Evolutionary conservation across 2,113 vertebrate species (phyloP), one percentile per base, ranked within the genome.

Genomic region (Etheostoma spectabile): DNA sequence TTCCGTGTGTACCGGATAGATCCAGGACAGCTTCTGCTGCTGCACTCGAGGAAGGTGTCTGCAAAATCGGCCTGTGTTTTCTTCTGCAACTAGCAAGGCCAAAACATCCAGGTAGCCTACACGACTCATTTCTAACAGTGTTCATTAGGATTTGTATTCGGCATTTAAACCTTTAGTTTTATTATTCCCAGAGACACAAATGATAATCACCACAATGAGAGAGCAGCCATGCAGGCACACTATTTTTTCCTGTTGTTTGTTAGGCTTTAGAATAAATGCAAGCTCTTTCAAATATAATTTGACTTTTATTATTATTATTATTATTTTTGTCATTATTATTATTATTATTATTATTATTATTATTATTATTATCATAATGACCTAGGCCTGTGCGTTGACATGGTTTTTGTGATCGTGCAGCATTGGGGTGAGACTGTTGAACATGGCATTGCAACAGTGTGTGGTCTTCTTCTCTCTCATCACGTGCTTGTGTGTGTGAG

Each of bases 361-460:
- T 2, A n/a, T n/a, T n/a, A n/a, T n/a, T n/a, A n/a, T n/a, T n/a
- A n/a, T n/a, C n/a, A n/a, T n/a, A 6, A 38, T 38, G 35, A 38
- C 35, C 7, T 38, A 38, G 8, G 38, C 38, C 8, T 38, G 38
- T 38, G 74, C 21, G 61, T 45, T 18, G 27, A 8, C 27, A 16
- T 30, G 21, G 24, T 33, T 13, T 35, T 24, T 65, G 70, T 24
- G 79, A 8, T n/a, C 4, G 38, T 55, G 66, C 66, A 27, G 49
- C 59, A 22, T 2, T 48, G 69, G 56, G 80, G 5, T 51, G 30
- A 62, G 77, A 55, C 63, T 84, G 75, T 46, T 80, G 83, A 87
- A 77, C 82, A 90, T 86, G 89, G 86, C 82, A 86, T 74, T 74
- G 84, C 88, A 85, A 78, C 87, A 92, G 92, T 92, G 92, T 93